Percentiles rank a stretch among this genome's conserved stretches.
phyloP scores from a whole-genome alignment of 2,888 invertebrate species.

The Himalopsyche tibetana region DNA sequence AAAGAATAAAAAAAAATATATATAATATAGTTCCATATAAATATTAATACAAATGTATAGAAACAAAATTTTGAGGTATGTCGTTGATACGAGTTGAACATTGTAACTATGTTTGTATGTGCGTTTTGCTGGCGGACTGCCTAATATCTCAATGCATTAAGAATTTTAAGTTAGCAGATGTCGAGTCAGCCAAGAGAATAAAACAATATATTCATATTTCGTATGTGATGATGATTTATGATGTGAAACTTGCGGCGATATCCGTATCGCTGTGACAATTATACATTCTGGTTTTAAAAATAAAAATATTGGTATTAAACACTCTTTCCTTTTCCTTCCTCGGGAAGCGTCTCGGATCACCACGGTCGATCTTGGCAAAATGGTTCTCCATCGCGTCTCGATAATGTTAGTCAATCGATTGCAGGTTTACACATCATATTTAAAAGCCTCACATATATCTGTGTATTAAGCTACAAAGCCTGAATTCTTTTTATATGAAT shows the following conservation, averaged over 20 bases:
- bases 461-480: no score
- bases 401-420: no score
- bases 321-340: conserved; percentile 39
- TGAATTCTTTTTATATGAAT: no score
- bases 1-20: conserved; percentile 51
- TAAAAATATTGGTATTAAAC: conserved; percentile 65
- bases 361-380: no score
- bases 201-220: conserved; percentile 55
- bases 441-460: no score
- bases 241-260: conserved; percentile 60
- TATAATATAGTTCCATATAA: conserved; percentile 55
- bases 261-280: conserved; percentile 61
- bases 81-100: conserved; percentile 55
- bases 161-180: conserved; percentile 57
- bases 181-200: conserved; percentile 47
- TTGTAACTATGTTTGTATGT: conserved; percentile 60
- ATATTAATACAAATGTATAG: conserved; percentile 58
- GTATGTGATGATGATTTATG: conserved; percentile 59
- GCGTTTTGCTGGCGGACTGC: conserved; percentile 55
- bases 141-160: conserved; percentile 55
- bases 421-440: no score
- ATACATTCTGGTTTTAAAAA: conserved; percentile 66
- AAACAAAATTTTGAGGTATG: conserved; percentile 51
- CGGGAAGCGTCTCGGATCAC: background rate
- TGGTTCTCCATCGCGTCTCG: no score